Conservation (phyloP, 2,888 invertebrate genomes). For the Drosophila kambysellisi region DNA sequence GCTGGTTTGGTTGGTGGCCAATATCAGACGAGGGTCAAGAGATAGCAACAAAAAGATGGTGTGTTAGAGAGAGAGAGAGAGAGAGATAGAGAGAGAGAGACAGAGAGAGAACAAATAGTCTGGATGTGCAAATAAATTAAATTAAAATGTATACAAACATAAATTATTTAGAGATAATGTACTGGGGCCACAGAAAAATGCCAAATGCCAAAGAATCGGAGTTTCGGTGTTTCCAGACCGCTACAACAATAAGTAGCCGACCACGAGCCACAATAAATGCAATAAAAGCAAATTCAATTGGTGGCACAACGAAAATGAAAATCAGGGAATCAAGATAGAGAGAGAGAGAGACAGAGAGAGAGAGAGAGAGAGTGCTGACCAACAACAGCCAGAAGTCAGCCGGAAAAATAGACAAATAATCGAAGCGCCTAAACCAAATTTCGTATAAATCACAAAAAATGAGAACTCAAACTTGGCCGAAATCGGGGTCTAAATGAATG, state of each 20-base stretch:
- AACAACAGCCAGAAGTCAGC: conserved; percentile 40
- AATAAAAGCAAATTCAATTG: conserved; percentile 79
- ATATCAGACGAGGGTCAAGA: conserved; percentile 31
- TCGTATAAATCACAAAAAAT: conserved; percentile 73
- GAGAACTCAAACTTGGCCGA: conserved; percentile 35
- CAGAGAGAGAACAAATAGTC: conserved; percentile 61
- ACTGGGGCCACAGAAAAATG: conserved; percentile 44
- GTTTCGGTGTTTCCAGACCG: conserved; percentile 17
- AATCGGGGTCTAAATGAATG: conserved; percentile 27
- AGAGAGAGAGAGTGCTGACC: neutral
- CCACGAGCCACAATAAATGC: conserved; percentile 70
- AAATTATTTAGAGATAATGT: conserved; percentile 81
- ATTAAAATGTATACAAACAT: conserved; percentile 80
- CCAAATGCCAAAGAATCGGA: conserved; percentile 20
- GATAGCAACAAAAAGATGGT: conserved; percentile 5
- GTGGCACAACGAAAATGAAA: conserved; percentile 46
- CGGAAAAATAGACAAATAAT: conserved; percentile 67
- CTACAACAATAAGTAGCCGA: conserved; percentile 69
- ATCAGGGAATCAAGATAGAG: conserved; percentile 8
- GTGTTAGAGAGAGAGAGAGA: neutral
- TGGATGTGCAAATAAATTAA: conserved; percentile 73
- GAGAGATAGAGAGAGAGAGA: neutral
- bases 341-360: neutral
- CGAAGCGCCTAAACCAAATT: conserved; percentile 51
- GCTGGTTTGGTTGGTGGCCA: conserved; percentile 57